These are phyloP conservation scores for Jacana jacana DNA, from an alignment of 2,113 vertebrate species.

Conservation along the genomic window DNA sequence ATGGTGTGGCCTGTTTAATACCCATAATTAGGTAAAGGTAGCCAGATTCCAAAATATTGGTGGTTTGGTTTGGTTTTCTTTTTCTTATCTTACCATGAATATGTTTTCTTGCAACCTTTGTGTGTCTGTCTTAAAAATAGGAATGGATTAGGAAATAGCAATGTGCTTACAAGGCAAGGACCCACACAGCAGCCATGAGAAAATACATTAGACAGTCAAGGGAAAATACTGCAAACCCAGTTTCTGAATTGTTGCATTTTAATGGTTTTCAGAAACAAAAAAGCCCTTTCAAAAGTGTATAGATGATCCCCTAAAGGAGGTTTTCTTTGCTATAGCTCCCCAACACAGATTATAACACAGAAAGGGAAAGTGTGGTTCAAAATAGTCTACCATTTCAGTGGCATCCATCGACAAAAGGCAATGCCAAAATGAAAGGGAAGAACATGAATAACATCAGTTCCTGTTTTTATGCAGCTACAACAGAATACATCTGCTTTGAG, in stretches of 20 bases:
- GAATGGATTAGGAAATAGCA: neutral
- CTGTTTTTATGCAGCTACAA: neutral
- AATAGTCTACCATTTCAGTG: neutral
- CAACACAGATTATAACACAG: neutral
- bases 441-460: neutral
- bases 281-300: neutral
- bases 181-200: neutral
- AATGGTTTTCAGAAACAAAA: neutral
- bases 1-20: neutral
- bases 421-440: neutral
- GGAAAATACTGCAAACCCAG: neutral
- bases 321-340: neutral
- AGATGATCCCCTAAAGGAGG: neutral
- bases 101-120: neutral
- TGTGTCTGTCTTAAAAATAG: neutral
- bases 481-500: neutral
- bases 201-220: neutral
- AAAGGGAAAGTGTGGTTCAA: neutral
- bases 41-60: neutral
- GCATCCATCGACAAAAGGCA: neutral
- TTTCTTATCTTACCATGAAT: neutral
- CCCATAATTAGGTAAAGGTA: neutral
- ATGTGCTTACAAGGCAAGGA: neutral
- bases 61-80: too few species aligned
- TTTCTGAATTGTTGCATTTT: neutral